A percentile compares a stretch with the other conserved stretches of the same genome.
These are phyloP conservation scores for Arizona elegans DNA, from an alignment of 2,113 vertebrate species.

Conservation along the genomic window DNA sequence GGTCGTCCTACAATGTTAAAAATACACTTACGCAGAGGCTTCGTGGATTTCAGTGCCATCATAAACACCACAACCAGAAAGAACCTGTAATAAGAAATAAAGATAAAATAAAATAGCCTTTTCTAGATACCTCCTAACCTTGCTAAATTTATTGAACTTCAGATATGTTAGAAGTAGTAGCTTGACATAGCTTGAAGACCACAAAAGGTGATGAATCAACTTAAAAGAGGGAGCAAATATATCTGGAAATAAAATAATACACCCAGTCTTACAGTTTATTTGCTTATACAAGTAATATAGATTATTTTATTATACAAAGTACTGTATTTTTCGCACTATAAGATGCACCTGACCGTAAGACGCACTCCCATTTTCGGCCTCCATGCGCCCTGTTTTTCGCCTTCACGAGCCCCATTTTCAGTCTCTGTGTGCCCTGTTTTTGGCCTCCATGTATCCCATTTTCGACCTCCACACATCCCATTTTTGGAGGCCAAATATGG, in stretches of 20 bases:
- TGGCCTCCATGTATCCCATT: too few species aligned
- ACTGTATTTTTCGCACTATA: too few species aligned
- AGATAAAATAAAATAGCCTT: neutral
- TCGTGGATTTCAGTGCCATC: constrained; percentile 88
- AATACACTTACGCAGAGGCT: constrained; percentile 81
- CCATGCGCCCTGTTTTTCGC: too few species aligned
- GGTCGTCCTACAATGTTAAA: neutral
- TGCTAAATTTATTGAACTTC: neutral
- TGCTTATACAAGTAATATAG: neutral
- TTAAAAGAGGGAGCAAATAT: neutral
- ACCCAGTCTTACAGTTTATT: neutral
- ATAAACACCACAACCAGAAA: constrained; percentile 85
- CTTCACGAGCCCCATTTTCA: too few species aligned
- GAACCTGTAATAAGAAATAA: constrained; percentile 67
- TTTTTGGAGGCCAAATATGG: too few species aligned
- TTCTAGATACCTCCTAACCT: neutral
- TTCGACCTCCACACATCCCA: too few species aligned
- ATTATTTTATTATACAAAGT: neutral
- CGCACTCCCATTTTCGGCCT: too few species aligned
- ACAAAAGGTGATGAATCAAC: neutral
- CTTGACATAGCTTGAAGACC: neutral
- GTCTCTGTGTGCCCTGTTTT: too few species aligned
- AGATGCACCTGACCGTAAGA: too few species aligned
- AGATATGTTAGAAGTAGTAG: neutral
- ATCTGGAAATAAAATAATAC: neutral